phyloP scores from a whole-genome alignment of 2,888 invertebrate species.

The Diachrysia chrysitis region DNA sequence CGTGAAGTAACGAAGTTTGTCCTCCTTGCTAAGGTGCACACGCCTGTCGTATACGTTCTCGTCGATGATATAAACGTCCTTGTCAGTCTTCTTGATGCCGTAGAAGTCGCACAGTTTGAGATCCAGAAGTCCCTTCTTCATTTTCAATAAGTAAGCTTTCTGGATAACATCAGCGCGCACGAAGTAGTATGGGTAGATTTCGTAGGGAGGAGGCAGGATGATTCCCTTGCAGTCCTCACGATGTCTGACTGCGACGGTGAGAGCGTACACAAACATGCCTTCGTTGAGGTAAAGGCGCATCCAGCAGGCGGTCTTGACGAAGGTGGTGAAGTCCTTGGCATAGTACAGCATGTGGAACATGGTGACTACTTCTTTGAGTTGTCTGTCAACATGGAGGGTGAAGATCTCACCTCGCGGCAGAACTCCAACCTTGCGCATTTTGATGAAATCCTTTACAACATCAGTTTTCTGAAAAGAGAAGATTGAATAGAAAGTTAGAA shows the following conservation, averaged over 20 bases:
- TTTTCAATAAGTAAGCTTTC: slow-evolving; percentile 86
- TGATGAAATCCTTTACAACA: slow-evolving; percentile 88
- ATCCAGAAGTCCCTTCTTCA: slow-evolving; percentile 83
- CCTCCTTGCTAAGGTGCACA: slow-evolving; percentile 87
- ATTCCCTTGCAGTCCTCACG: slow-evolving; percentile 86
- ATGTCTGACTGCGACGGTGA: slow-evolving; percentile 87
- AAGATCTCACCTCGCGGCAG: slow-evolving; percentile 89
- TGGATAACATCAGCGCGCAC: slow-evolving; percentile 91
- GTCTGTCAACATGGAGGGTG: slow-evolving; percentile 84
- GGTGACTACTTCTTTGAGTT: slow-evolving; percentile 84
- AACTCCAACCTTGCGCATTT: slow-evolving; percentile 85
- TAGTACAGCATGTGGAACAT: slow-evolving; percentile 88
- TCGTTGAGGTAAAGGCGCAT: slow-evolving; percentile 88
- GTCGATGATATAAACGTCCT: slow-evolving; percentile 89
- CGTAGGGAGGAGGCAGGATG: slow-evolving; percentile 88
- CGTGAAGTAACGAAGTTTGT: slow-evolving; percentile 90
- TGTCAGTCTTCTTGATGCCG: slow-evolving; percentile 85
- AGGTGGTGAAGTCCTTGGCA: slow-evolving; percentile 86
- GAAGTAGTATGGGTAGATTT: slow-evolving; percentile 91
- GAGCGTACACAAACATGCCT: slow-evolving; percentile 89
- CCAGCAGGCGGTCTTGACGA: slow-evolving; percentile 86
- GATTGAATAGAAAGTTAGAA: not conserved
- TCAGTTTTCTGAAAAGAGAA: slow-evolving; percentile 84
- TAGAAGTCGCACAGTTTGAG: slow-evolving; percentile 86
- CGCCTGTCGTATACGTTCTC: slow-evolving; percentile 91